Percentiles rank a stretch among this genome's conserved stretches.
Evolutionary conservation across 2,888 invertebrate genomes (phyloP).

Genomic region (Meliscaeva auricollis): DNA sequence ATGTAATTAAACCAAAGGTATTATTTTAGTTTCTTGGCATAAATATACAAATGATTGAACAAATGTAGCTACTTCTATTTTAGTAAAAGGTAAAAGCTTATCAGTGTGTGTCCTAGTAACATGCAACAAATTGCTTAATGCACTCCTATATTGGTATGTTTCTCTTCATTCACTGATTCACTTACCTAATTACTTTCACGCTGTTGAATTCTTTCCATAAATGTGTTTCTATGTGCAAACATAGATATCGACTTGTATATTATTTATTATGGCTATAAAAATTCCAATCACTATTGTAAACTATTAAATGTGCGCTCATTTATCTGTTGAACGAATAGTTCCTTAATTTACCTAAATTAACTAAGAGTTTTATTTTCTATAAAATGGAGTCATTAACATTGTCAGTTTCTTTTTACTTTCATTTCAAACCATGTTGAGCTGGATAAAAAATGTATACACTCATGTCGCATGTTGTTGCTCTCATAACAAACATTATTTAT

Average conservation of each 20-base stretch:
- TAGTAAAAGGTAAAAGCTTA: conserved; percentile 43
- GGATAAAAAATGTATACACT: background rate
- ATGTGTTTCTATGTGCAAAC: background rate
- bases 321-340: conserved; percentile 21
- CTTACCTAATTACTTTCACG: conserved; percentile 68
- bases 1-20: conserved; percentile 6
- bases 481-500: too few species aligned
- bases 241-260: background rate
- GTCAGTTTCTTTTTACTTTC: conserved; percentile 18
- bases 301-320: conserved; percentile 21
- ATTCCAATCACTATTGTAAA: conserved; percentile 38
- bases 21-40: background rate
- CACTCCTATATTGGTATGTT: too few species aligned
- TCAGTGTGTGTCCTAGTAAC: conserved; percentile 48
- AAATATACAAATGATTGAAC: background rate
- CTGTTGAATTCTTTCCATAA: conserved; percentile 52
- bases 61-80: background rate
- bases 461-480: background rate
- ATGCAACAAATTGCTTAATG: conserved; percentile 54
- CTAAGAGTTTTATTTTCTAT: background rate
- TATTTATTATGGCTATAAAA: conserved; percentile 8
- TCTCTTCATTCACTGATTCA: conserved; percentile 49
- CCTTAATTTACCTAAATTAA: conserved; percentile 38
- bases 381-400: conserved; percentile 41
- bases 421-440: background rate